Evolutionary conservation across 2,797 vertebrate genomes (phyloP), one percentile per base, ranked within the genome.

Genomic region (Amniataba percoides): DNA sequence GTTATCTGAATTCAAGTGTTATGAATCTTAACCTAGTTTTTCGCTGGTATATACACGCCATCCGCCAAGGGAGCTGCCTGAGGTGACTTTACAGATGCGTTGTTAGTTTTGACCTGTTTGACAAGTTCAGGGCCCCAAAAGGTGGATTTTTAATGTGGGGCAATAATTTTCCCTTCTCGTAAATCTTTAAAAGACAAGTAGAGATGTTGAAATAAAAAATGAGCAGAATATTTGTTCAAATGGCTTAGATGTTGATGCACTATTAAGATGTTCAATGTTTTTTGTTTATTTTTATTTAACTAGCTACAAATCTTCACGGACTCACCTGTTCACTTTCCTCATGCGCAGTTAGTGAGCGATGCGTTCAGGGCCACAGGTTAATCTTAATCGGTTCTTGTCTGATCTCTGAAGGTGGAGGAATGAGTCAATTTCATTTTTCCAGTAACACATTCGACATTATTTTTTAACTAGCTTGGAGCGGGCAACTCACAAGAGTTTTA

Each of bases 401-500:
- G 36, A 25, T 49, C 34, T 34, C n/a, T n/a, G 0, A 11, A 56
- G 62, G 2, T 31, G 23, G 12, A 68, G 27, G 16, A 64, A 49
- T 27, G 25, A 12, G 10, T 46, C 55, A 0, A 34, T 55, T 14
- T 56, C 34, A 34, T 53, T 62, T 59, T 14, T 60, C 27, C 27
- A 51, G 40, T 43, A 11, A 46, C 51, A 18, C 15, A 39, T 51
- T 25, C 21, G 7, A 48, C 49, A 45, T 69, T 43, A n/a, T 65
- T 76, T 65, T 57, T 43, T 16, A 58, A 51, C 21, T 51, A 5
- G 62, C 27, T 43, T 58, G 23, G 16, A 59, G 25, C 21, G 21
- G 43, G 36, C n/a, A 21, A 63, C 56, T 81, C 55, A 53, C 10
- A 74, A 45, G 42, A 43, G 39, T n/a, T 81, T 68, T 64, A 31